These are phyloP conservation scores for Stenolophus ochropezus DNA, from an alignment of 2,888 invertebrate species.

Conservation along the genomic window DNA sequence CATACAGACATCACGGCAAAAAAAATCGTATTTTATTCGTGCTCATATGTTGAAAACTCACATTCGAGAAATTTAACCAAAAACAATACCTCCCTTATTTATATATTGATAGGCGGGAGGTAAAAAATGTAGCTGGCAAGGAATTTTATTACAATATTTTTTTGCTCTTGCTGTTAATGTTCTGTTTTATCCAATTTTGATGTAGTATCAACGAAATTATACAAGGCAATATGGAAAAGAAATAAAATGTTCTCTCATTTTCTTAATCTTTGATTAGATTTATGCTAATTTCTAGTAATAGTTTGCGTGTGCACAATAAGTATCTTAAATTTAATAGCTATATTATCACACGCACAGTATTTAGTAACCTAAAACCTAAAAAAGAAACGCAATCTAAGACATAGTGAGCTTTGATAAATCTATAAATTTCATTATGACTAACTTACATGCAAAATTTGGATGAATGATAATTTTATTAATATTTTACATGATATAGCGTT, in stretches of 20 bases:
- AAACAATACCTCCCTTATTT: no score
- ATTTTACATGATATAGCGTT: conserved; percentile 15
- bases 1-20: no score
- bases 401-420: conserved; percentile 34
- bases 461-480: conserved; percentile 29
- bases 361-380: conserved; percentile 16
- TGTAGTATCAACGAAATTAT: not conserved
- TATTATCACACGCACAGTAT: conserved; percentile 51
- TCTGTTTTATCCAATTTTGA: not conserved
- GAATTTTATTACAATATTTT: not conserved
- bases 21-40: no score
- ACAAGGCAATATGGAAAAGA: not conserved
- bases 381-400: conserved; percentile 44
- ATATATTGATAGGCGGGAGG: no score
- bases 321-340: conserved; percentile 37
- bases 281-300: conserved; percentile 51
- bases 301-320: conserved; percentile 41
- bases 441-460: conserved; percentile 12
- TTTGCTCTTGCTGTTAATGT: not conserved
- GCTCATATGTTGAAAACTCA: no score
- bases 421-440: conserved; percentile 16
- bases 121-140: no score
- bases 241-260: conserved; percentile 4
- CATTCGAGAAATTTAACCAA: no score
- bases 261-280: conserved; percentile 35